These are phyloP conservation scores for Criorhina ranunculi DNA, from an alignment of 2,888 invertebrate species.

Conservation along the genomic window DNA sequence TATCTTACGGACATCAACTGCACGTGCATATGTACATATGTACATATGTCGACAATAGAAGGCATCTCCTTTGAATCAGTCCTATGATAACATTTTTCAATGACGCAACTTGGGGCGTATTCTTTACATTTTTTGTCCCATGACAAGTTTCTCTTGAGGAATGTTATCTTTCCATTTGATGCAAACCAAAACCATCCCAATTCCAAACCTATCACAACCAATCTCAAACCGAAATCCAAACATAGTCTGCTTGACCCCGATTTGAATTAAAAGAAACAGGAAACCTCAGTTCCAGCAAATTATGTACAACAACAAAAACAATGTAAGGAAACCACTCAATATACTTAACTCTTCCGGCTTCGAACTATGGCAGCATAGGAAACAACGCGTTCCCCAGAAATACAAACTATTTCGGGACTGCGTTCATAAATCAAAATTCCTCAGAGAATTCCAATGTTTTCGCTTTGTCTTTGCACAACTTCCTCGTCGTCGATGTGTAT, in stretches of 20 bases:
- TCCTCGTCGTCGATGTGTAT: conserved; percentile 31
- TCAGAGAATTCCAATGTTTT: conserved; percentile 57
- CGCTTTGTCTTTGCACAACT: conserved; percentile 59
- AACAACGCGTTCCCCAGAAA: conserved; percentile 32
- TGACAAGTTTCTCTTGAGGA: neutral
- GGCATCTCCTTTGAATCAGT: neutral
- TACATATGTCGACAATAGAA: too few relatives aligned
- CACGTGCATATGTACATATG: too few relatives aligned
- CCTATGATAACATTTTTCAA: neutral
- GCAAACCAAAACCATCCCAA: conserved; percentile 1
- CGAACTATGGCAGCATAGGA: neutral
- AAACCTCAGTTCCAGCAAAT: conserved; percentile 20
- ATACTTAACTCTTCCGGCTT: conserved; percentile 30
- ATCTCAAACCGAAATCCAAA: conserved; percentile 4
- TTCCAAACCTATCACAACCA: neutral
- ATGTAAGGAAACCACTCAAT: conserved; percentile 20
- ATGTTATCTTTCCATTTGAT: neutral
- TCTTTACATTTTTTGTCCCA: neutral
- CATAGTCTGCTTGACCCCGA: neutral
- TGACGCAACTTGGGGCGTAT: neutral
- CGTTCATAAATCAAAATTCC: conserved; percentile 61
- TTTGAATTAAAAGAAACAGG: conserved; percentile 6
- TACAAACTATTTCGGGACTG: conserved; percentile 42
- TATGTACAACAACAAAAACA: conserved; percentile 5
- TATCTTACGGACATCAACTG: too few relatives aligned